Evolutionary conservation across 2,888 invertebrate genomes (phyloP).

Genomic region (Gymnoscelis rufifasciata): DNA sequence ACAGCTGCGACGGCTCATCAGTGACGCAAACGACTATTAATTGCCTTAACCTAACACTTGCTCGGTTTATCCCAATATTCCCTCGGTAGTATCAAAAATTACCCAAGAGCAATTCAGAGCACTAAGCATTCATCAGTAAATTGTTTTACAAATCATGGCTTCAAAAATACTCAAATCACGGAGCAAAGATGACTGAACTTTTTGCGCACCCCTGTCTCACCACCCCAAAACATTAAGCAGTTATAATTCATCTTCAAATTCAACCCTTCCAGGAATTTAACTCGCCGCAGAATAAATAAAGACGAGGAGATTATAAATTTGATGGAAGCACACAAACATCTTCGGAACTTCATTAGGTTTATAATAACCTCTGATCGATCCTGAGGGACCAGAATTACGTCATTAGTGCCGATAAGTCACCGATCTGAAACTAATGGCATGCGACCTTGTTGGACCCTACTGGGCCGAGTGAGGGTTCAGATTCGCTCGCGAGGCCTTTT

Average conservation of each 20-base stretch:
- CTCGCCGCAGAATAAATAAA: neutral
- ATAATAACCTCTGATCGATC: conserved; percentile 12
- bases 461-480: conserved; percentile 2
- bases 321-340: neutral
- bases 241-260: conserved; percentile 1
- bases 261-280: neutral
- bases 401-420: conserved; percentile 15
- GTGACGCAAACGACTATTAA: too few relatives aligned
- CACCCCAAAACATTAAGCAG: conserved; percentile 2
- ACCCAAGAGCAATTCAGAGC: too few relatives aligned
- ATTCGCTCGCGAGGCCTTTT: conserved; percentile 7
- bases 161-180: neutral
- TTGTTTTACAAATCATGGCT: neutral
- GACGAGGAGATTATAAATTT: neutral
- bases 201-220: neutral
- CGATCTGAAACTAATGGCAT: conserved; percentile 10
- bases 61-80: too few relatives aligned
- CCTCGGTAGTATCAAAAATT: too few relatives aligned
- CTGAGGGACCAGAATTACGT: conserved; percentile 7
- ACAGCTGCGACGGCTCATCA: too few relatives aligned
- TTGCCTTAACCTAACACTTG: too few relatives aligned
- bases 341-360: conserved; percentile 7
- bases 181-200: neutral
- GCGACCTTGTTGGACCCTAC: neutral
- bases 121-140: neutral